phyloP scores from a whole-genome alignment of 2,113 vertebrate species.

The Dicentrarchus labrax region DNA sequence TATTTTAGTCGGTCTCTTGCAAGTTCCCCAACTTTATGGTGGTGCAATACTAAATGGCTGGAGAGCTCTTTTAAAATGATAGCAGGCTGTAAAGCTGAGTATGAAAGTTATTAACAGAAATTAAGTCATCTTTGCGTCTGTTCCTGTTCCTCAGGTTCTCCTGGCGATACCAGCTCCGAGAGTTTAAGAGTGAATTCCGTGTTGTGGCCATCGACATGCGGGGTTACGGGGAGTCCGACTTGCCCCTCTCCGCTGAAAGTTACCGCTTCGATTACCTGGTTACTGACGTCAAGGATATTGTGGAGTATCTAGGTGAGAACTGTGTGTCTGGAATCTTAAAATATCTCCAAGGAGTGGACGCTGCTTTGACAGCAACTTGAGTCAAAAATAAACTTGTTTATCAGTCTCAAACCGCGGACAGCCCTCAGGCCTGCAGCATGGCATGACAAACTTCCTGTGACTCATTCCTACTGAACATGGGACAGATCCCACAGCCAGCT shows the following conservation, averaged over 20 bases:
- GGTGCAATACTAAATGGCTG: not conserved
- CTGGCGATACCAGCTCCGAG: slow-evolving; percentile 96
- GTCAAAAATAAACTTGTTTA: slow-evolving; percentile 66
- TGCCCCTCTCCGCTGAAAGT: slow-evolving; percentile 88
- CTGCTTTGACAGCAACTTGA: slow-evolving; percentile 27
- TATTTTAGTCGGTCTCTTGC: too few species aligned
- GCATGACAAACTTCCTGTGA: slow-evolving; percentile 68
- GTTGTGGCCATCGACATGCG: slow-evolving; percentile 97
- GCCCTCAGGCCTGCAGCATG: slow-evolving; percentile 43
- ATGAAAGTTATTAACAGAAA: not conserved
- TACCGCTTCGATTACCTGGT: slow-evolving; percentile 93
- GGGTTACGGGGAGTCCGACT: slow-evolving; percentile 96
- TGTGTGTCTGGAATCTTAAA: not conserved
- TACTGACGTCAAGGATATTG: slow-evolving; percentile 95
- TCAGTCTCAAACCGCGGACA: slow-evolving; percentile 31
- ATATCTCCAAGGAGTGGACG: not conserved
- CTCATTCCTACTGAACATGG: slow-evolving; percentile 55
- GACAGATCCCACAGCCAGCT: slow-evolving; percentile 32
- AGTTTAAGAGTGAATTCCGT: slow-evolving; percentile 98
- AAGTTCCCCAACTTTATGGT: too few species aligned
- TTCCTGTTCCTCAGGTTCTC: slow-evolving; percentile 89
- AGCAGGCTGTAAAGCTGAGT: not conserved
- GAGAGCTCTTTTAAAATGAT: not conserved
- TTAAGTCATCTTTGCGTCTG: not conserved
- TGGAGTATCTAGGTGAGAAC: slow-evolving; percentile 94